Percentiles rank a stretch among this genome's conserved stretches.
These are phyloP conservation scores for Mixornis gularis DNA, from an alignment of 2,113 vertebrate genomes.

Conservation along the genomic window DNA sequence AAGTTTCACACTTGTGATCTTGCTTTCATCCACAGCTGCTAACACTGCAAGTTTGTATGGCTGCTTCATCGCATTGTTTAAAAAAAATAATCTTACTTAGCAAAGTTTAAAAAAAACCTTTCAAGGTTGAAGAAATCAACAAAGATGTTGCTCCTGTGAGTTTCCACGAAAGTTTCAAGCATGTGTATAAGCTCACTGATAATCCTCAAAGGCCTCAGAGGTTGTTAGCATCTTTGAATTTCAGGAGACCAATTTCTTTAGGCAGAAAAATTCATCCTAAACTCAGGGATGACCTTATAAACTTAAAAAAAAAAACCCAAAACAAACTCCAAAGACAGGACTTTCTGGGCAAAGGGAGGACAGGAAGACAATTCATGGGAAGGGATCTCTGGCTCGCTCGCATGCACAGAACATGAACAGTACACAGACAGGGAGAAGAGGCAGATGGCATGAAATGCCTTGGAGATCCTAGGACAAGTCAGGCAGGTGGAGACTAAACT, in stretches of 20 bases:
- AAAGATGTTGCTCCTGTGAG: neutral
- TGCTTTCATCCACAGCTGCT: neutral
- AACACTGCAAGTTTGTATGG: neutral
- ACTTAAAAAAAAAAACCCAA: neutral
- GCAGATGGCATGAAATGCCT: neutral
- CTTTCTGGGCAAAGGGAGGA: neutral
- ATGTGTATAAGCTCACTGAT: neutral
- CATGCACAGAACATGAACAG: fast-evolving
- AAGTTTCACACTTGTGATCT: slow-evolving; percentile 14
- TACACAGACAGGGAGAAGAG: neutral
- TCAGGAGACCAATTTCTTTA: neutral
- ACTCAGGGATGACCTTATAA: neutral
- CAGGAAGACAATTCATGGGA: neutral
- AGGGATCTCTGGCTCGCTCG: neutral
- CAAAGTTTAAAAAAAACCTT: neutral
- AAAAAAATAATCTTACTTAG: neutral
- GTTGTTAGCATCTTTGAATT: neutral
- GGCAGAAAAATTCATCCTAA: neutral
- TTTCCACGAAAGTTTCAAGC: fast-evolving
- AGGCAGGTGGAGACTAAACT: neutral
- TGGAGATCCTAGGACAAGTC: neutral
- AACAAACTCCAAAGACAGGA: neutral
- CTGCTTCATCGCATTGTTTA: neutral
- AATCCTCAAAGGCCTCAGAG: neutral
- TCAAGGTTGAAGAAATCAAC: neutral